Evolutionary conservation across 1,140 invertebrate species (phyloP), one percentile per base, ranked within the genome.

Genomic region (Anastatus disparis): DNA sequence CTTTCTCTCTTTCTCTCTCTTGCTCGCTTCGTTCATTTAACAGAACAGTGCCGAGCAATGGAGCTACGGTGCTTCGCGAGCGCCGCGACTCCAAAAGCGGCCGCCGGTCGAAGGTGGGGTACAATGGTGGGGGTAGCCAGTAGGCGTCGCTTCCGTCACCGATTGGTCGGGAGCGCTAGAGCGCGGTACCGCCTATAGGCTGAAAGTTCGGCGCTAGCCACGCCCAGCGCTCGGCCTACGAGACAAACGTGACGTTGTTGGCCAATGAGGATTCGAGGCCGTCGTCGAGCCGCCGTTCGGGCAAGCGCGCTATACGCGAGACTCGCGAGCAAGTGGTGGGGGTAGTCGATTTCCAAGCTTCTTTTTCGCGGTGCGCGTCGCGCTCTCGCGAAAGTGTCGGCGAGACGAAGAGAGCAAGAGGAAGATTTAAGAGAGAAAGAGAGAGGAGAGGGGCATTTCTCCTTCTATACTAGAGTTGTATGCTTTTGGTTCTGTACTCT

Each of bases 91-190:
- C n/a, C n/a, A n/a, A n/a, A n/a, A n/a, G n/a, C 38, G 27, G 31
- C 29, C 53, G 31, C 29, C 22, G 9, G 20, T 10, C 4, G 85
- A 82, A 82, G 86, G 84, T 86, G 86, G 87, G 77, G 72, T 68
- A 52, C 29, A 56, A 40, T 72, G 72, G 75, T 77, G 77, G 80
- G 81, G 81, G 79, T 73, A 75, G 76, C 75, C 76, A 77, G 81
- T 78, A 77, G 71, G 75, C 73, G 75, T 76, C 20, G 0, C 76
- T 78, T 81, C 82, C 84, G 29, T 46, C 13, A 40, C 44, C 74
- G 77, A 77, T 79, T 82, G 76, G 77, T 68, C 77, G 79, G 78
- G 75, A 53, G 48, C 67, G 69, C 64, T 63, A 74, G 73, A 73
- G 70, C 65, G 73, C 50, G 42, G n/a, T n/a, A n/a, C n/a, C 68